Evolutionary conservation across 1,140 invertebrate species (phyloP).

Genomic region (Drosophila carrolli): DNA sequence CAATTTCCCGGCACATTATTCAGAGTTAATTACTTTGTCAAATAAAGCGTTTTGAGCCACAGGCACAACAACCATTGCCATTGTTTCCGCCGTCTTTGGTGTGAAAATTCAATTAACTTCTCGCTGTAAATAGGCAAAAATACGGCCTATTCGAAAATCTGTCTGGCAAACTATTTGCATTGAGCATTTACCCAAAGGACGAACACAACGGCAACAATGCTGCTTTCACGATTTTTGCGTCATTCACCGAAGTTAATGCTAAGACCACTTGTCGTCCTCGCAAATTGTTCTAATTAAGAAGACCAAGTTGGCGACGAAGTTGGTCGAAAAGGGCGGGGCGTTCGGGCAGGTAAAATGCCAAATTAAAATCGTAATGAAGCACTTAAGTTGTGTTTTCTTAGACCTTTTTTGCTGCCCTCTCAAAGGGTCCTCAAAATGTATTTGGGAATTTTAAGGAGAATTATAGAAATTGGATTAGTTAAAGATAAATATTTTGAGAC

Average conservation of each 20-base stretch:
- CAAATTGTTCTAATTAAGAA: constrained; percentile 80
- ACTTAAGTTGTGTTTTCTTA: constrained; percentile 50
- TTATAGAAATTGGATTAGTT: neutral
- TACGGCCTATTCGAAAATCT: constrained; percentile 8
- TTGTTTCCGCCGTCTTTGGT: constrained; percentile 39
- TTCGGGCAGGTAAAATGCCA: constrained; percentile 64
- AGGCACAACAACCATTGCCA: constrained; percentile 9
- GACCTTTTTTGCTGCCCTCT: constrained; percentile 18
- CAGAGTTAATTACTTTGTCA: constrained; percentile 77
- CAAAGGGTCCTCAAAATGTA: neutral
- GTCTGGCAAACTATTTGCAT: constrained; percentile 64
- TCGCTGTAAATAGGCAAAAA: constrained; percentile 55
- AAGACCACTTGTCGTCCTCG: constrained; percentile 69
- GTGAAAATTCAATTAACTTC: constrained; percentile 79
- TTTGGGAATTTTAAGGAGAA: neutral
- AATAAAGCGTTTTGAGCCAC: constrained; percentile 58
- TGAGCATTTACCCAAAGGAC: constrained; percentile 47
- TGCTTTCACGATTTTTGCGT: constrained; percentile 52
- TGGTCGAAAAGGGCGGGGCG: constrained; percentile 4
- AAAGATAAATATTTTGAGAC: too few relatives aligned
- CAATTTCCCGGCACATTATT: constrained; percentile 73
- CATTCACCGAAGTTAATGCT: constrained; percentile 54
- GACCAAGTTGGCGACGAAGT: constrained; percentile 35
- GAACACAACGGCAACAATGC: constrained; percentile 22
- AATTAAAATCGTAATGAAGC: constrained; percentile 79